Base-by-base conservation (phyloP, 2,797 vertebrate genomes). In the Galago senegalensis region DNA sequence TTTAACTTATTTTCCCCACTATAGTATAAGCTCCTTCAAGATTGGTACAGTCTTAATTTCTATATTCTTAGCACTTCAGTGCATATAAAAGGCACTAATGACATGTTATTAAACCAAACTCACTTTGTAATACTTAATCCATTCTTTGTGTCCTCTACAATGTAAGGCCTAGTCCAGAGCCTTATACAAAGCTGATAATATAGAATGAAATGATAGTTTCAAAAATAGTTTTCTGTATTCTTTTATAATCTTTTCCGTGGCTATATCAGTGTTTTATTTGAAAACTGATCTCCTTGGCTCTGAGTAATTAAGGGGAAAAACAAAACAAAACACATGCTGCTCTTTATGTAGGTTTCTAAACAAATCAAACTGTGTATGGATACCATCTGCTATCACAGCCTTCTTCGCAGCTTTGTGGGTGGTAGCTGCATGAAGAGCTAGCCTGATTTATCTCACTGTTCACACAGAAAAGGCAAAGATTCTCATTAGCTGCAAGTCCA, bases 251-350 rank as follows among this genome's bases (percentile, higher is more conserved):
- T 95, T 91, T 83, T 93, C 93, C 70, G 96, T 81, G 65, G 72
- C 81, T 93, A 4, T 79, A 87, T 96, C 75, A 70, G 40, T 87
- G 23, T 95, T 89, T 34, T 88, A 90, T 97, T 98, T 98, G 90
- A 94, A 98, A 98, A 96, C 82, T 82, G 87, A 65, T 92, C 63
- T 96, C 89, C 95, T 73, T 89, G 95, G 92, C 92, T 98, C 95
- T 77, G 70, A 96, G 95, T 97, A 98, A 98, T 97, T 98, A 97
- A 97, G 95, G 87, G 85, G 76, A 40, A 97, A 95, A 96, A 92
- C 85, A 93, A 95, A 96, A 95, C 96, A 93, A 91, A 96, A 97
- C 96, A 98, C 94, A 88, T 89, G 96, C 97, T 98, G 97, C 93
- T 98, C 95, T 96, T 96, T 91, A 80, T 87, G 94, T 5, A 89